These are phyloP conservation scores for Automeris io DNA, from an alignment of 2,888 invertebrate genomes.

Conservation along the genomic window DNA sequence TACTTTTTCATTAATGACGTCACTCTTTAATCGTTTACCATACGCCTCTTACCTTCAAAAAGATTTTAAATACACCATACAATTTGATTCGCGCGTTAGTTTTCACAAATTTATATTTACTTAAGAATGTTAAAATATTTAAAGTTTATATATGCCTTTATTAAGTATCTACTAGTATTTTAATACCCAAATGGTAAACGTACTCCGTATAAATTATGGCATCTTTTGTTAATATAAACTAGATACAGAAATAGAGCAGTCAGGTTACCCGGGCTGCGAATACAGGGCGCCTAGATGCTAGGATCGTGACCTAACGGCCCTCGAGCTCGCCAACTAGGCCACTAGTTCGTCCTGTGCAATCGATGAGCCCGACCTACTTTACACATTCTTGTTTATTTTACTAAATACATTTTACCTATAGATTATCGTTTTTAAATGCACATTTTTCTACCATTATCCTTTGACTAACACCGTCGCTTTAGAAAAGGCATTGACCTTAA, in stretches of 20 bases:
- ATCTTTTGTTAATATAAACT: constrained; percentile 22
- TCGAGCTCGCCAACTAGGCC: constrained; percentile 57
- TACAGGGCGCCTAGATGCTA: constrained; percentile 44
- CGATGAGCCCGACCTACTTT: constrained; percentile 42
- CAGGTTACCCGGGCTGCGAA: constrained; percentile 45
- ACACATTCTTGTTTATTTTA: constrained; percentile 9
- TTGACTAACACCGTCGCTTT: too few relatives aligned
- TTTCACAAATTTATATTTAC: too few relatives aligned
- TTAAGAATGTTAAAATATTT: not conserved
- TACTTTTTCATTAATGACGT: constrained; percentile 38
- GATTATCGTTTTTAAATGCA: not conserved
- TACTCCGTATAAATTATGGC: not conserved
- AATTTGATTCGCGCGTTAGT: too few relatives aligned
- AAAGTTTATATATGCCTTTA: not conserved
- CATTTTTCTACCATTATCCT: too few relatives aligned
- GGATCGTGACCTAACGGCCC: constrained; percentile 45
- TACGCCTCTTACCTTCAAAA: too few relatives aligned
- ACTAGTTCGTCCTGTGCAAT: constrained; percentile 55
- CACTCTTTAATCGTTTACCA: not conserved
- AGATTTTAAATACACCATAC: too few relatives aligned
- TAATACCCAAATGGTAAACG: not conserved
- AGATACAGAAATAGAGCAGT: constrained; percentile 45
- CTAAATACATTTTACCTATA: not conserved
- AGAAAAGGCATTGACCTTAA: too few relatives aligned
- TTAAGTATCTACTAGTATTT: not conserved